phyloP scores from a whole-genome alignment of 2,113 vertebrate genomes.

The Otus sunia region DNA sequence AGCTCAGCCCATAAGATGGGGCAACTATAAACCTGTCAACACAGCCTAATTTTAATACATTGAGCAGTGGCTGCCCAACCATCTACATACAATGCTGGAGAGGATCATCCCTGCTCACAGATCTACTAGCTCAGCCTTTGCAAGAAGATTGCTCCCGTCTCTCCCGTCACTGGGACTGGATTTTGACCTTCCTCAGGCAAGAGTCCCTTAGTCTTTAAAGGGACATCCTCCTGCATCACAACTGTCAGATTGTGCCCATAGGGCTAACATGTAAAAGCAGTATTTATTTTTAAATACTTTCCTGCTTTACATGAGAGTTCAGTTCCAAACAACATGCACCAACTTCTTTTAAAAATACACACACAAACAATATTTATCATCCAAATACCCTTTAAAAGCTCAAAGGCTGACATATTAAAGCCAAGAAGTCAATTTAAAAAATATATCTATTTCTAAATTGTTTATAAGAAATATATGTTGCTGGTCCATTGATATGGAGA shows the following conservation, averaged over 20 bases:
- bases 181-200: background rate
- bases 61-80: background rate
- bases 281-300: slow-evolving; percentile 47
- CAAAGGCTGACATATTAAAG: background rate
- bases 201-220: background rate
- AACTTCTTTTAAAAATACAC: background rate
- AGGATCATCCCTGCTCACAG: background rate
- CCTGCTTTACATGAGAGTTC: background rate
- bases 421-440: background rate
- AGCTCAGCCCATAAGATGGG: background rate
- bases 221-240: background rate
- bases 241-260: background rate
- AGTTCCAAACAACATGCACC: background rate
- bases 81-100: background rate
- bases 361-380: background rate
- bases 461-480: background rate
- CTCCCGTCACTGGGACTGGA: background rate
- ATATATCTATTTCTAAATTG: background rate
- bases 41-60: background rate
- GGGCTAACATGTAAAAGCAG: slow-evolving; percentile 1
- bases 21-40: background rate
- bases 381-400: slow-evolving; percentile 30
- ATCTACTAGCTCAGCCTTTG: background rate
- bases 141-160: background rate
- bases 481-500: background rate